A percentile compares a stretch with the other conserved stretches of the same genome.
phyloP scores from a whole-genome alignment of 2,113 vertebrate species.

The Collichthys lucidus region DNA sequence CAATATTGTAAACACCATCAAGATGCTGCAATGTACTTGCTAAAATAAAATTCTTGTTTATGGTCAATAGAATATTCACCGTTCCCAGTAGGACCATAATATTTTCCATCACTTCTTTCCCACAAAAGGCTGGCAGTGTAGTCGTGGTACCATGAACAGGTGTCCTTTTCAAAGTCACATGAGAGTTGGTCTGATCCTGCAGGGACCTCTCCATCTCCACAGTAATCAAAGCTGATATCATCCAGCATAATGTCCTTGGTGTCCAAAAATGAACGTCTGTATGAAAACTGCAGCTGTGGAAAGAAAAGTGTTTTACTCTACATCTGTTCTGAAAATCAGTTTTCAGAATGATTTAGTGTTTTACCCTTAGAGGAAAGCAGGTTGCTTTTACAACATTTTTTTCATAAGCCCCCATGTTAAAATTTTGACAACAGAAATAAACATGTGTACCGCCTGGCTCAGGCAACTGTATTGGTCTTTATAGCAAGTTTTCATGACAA shows the following conservation, averaged over 20 bases:
- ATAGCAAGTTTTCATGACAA: too few relatives aligned
- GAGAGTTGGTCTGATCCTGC: slow-evolving; percentile 73
- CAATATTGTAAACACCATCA: background rate
- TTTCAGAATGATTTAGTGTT: background rate
- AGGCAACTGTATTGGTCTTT: too few relatives aligned
- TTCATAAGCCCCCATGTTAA: too few relatives aligned
- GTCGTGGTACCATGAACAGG: slow-evolving; percentile 83
- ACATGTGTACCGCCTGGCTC: too few relatives aligned
- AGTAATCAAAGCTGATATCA: slow-evolving; percentile 77
- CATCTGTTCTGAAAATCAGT: slow-evolving; percentile 1
- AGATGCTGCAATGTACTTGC: background rate
- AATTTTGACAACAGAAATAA: too few relatives aligned
- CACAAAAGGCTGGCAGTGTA: slow-evolving; percentile 69
- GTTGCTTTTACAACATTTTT: background rate
- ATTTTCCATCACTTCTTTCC: slow-evolving; percentile 36
- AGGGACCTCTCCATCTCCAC: slow-evolving; percentile 76
- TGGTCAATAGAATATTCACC: slow-evolving; percentile 51
- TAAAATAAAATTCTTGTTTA: background rate
- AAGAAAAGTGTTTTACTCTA: slow-evolving; percentile 12
- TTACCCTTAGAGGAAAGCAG: background rate
- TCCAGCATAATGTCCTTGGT: slow-evolving; percentile 77
- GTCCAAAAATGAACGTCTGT: fast-evolving
- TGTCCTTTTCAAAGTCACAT: slow-evolving; percentile 81
- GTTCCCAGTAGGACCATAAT: slow-evolving; percentile 37
- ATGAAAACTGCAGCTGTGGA: slow-evolving; percentile 74